These are phyloP conservation scores for Gobio gobio DNA, from an alignment of 2,113 vertebrate species.

Conservation along the genomic window DNA sequence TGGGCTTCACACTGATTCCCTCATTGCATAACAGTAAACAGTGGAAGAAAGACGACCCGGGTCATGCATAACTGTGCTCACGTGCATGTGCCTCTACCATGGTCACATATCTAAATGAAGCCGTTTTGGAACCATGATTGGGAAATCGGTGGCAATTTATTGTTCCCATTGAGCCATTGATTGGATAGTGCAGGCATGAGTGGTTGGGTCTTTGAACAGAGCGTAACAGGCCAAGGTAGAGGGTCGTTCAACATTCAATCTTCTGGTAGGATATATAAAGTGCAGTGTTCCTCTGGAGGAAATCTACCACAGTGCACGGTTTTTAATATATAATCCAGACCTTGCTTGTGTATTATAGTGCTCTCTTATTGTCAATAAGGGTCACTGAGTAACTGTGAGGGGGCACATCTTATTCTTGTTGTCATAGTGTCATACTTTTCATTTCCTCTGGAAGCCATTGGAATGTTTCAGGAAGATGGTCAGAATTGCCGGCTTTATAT, in stretches of 20 bases:
- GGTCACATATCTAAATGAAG: not conserved
- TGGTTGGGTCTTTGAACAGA: not conserved
- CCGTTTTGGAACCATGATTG: conserved; percentile 16
- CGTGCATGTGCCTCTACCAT: conserved; percentile 31
- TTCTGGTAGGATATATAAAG: not conserved
- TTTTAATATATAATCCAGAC: conserved; percentile 18
- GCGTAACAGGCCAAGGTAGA: not conserved
- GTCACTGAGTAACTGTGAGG: not conserved
- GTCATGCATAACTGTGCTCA: not conserved
- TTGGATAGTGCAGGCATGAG: not conserved
- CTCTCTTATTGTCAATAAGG: not conserved
- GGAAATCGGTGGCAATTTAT: conserved; percentile 41
- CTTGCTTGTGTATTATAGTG: conserved; percentile 21
- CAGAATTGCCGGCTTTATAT: not conserved
- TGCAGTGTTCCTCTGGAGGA: not conserved
- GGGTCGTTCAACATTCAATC: not conserved
- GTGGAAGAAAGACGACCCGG: conserved; percentile 2
- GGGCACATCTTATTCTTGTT: not conserved
- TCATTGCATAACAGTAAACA: conserved; percentile 47
- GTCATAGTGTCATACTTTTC: conserved; percentile 28
- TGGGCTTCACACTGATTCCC: conserved; percentile 22
- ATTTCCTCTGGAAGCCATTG: conserved; percentile 13
- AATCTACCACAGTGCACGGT: not conserved
- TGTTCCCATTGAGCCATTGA: conserved; percentile 47
- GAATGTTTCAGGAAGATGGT: not conserved